Conservation (phyloP, 1,140 invertebrate genomes). For the Drosophila sp. region DNA sequence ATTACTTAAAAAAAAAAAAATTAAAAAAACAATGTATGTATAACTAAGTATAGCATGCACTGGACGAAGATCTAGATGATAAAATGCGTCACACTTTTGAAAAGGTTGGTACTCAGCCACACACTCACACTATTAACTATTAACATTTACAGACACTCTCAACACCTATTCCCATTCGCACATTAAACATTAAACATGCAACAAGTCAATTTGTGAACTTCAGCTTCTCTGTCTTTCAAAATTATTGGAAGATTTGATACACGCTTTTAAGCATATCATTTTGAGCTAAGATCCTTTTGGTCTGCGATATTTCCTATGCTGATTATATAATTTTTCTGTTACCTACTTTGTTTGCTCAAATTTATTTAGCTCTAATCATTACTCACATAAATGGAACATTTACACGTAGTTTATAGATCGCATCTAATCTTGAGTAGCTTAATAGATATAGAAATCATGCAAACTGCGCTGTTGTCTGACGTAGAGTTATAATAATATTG, state of each 20-base stretch:
- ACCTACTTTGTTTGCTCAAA: not conserved
- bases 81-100: conserved; percentile 87
- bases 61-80: conserved; percentile 82
- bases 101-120: conserved; percentile 87
- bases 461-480: conserved; percentile 35
- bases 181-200: not conserved
- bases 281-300: too few relatives aligned
- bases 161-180: not conserved
- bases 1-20: too few relatives aligned
- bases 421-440: conserved; percentile 3
- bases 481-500: not conserved
- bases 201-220: not conserved
- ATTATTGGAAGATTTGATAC: not conserved
- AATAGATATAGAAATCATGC: conserved; percentile 15
- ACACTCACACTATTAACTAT: not conserved
- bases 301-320: not conserved
- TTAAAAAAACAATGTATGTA: conserved; percentile 20
- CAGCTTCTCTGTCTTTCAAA: not conserved
- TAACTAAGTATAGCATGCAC: conserved; percentile 70
- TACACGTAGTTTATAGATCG: not conserved
- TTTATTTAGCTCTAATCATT: too few relatives aligned
- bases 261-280: not conserved
- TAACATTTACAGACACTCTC: too few relatives aligned
- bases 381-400: not conserved
- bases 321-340: not conserved